Conservation (phyloP, 2,113 vertebrate genomes). For the Melanostigma gelatinosum region DNA sequence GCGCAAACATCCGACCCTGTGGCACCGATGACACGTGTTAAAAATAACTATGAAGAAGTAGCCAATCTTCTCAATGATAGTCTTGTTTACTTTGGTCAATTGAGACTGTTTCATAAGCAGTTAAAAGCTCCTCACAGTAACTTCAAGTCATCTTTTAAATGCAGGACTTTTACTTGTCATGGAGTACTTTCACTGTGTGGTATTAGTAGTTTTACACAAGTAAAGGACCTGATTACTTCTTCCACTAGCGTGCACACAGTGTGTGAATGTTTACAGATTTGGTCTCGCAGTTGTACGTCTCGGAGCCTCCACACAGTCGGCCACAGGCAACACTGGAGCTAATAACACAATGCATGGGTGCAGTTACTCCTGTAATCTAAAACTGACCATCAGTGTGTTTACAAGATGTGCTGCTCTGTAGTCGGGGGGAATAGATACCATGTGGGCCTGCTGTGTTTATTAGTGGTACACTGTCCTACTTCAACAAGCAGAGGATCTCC, state of each 20-base stretch:
- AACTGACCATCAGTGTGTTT: conserved; percentile 46
- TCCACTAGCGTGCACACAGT: neutral
- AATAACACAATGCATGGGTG: conserved; percentile 23
- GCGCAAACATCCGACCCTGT: too few species aligned
- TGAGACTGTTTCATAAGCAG: too few species aligned
- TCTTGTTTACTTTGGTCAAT: too few species aligned
- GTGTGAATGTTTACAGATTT: neutral
- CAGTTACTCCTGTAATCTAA: conserved; percentile 47
- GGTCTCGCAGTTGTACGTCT: conserved; percentile 10
- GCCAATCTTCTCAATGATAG: too few species aligned
- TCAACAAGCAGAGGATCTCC: conserved; percentile 22
- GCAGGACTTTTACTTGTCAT: neutral
- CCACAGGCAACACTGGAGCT: conserved; percentile 14
- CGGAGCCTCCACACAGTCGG: neutral
- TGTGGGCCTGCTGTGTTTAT: conserved; percentile 61
- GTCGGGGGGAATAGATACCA: conserved; percentile 65
- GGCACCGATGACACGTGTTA: too few species aligned
- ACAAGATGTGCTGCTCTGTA: conserved; percentile 47
- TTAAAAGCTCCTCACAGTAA: too few species aligned
- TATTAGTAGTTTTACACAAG: neutral
- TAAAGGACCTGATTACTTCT: neutral
- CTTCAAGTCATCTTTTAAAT: neutral
- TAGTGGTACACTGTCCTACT: conserved; percentile 22
- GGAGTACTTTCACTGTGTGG: neutral
- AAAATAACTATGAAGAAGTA: too few species aligned